A percentile compares a stretch with the other conserved stretches of the same genome.
phyloP scores from a whole-genome alignment of 2,113 vertebrate species.

The Orycteropus afer region DNA sequence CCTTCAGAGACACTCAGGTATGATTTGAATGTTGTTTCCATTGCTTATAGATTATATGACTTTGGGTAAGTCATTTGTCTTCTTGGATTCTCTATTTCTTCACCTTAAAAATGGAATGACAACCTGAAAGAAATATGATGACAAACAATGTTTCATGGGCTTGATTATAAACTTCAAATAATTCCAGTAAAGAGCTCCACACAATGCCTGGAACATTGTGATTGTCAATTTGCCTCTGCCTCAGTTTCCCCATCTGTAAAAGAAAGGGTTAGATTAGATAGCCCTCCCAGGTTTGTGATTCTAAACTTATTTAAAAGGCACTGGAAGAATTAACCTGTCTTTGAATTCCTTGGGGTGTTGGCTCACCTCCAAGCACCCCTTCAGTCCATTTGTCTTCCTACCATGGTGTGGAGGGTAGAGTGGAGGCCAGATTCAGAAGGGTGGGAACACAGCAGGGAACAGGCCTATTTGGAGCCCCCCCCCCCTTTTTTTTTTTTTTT shows the following conservation, averaged over 20 bases:
- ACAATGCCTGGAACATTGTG: too few species aligned
- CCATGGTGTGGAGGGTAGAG: background rate
- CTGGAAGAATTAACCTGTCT: background rate
- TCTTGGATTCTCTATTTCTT: background rate
- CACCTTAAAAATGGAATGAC: background rate
- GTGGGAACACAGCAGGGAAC: background rate
- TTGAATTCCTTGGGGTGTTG: background rate
- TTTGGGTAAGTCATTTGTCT: background rate
- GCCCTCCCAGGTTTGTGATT: background rate
- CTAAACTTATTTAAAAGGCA: background rate
- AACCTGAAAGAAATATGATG: too few species aligned
- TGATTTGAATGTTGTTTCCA: fast-evolving
- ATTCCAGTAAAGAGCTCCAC: background rate
- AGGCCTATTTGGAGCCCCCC: background rate
- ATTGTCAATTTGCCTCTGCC: background rate
- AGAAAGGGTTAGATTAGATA: background rate
- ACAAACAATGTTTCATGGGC: background rate
- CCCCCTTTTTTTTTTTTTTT: constrained; percentile 27
- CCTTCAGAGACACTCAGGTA: background rate
- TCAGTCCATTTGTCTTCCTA: background rate
- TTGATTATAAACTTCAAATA: background rate
- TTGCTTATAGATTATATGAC: background rate
- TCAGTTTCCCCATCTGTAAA: background rate
- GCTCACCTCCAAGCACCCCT: too few species aligned
- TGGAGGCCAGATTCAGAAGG: background rate